Evolutionary conservation across 2,888 invertebrate genomes (phyloP).

Genomic region (Catocala sponsa): DNA sequence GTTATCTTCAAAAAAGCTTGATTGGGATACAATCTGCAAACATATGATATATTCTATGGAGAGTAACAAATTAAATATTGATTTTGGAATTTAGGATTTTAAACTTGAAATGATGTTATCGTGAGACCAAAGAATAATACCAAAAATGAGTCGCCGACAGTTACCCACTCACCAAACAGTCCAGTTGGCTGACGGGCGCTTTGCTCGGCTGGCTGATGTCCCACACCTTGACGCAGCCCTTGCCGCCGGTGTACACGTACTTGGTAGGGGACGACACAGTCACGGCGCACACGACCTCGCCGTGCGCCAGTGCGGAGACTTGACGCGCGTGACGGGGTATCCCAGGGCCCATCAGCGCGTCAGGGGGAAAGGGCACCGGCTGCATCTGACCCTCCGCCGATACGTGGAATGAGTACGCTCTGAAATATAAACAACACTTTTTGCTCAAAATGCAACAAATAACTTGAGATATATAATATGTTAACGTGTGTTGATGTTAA

Average conservation of each 20-base stretch:
- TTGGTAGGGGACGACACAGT: slow-evolving; percentile 97
- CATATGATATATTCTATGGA: too few species aligned
- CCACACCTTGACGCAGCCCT: slow-evolving; percentile 99
- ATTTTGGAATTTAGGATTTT: too few species aligned
- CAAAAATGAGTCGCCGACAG: slow-evolving; percentile 71
- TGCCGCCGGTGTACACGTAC: slow-evolving; percentile 98
- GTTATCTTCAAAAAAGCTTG: not conserved
- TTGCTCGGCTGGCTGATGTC: slow-evolving; percentile 97
- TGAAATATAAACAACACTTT: slow-evolving; percentile 68
- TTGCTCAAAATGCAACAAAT: not conserved
- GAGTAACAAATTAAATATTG: too few species aligned
- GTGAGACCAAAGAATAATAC: slow-evolving; percentile 36
- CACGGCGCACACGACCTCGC: slow-evolving; percentile 99
- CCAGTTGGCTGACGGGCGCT: slow-evolving; percentile 96
- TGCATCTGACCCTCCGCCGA: slow-evolving; percentile 96
- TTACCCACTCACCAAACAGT: slow-evolving; percentile 93
- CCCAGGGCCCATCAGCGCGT: slow-evolving; percentile 97
- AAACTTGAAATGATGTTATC: too few species aligned
- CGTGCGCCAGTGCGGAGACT: slow-evolving; percentile 97
- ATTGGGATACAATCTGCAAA: not conserved
- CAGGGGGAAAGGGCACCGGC: slow-evolving; percentile 97
- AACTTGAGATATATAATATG: not conserved
- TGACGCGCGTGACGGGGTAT: slow-evolving; percentile 97
- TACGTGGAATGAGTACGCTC: slow-evolving; percentile 98
- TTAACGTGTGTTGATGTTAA: not conserved